These are phyloP conservation scores for Whitmania pigra DNA, from an alignment of 1,140 invertebrate genomes.

Conservation along the genomic window DNA sequence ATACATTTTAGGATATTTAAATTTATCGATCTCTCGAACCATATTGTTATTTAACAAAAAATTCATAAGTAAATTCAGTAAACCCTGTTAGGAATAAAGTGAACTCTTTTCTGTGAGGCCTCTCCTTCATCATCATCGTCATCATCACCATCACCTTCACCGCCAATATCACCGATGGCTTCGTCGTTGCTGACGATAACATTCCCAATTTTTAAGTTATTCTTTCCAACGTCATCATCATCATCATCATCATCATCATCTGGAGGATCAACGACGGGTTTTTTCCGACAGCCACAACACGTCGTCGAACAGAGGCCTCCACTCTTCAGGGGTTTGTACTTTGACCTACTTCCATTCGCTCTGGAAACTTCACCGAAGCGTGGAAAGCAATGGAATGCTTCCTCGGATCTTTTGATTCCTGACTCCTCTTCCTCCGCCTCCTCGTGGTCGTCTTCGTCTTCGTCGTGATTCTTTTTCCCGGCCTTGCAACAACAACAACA, in stretches of 20 bases:
- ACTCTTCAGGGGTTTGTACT: no score
- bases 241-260: slow-evolving; percentile 9
- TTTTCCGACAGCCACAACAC: no score
- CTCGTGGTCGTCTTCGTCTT: not conserved
- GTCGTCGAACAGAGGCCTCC: no score
- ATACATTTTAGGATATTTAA: no score
- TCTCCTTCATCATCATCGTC: not conserved
- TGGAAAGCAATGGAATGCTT: no score
- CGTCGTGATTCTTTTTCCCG: not conserved
- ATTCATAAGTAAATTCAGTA: not conserved
- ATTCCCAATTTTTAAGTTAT: not conserved
- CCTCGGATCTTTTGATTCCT: no score
- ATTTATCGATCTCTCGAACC: not conserved
- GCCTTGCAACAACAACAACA: not conserved
- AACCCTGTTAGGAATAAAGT: not conserved
- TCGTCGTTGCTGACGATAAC: not conserved
- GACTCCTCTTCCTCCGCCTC: no score
- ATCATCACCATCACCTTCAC: not conserved
- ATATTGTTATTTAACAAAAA: not conserved
- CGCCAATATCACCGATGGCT: not conserved
- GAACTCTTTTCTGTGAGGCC: not conserved
- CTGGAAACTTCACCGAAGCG: no score
- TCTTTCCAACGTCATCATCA: not conserved
- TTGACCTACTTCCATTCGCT: no score
- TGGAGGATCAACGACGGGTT: not conserved